phyloP scores from a whole-genome alignment of 2,797 vertebrate species.

The Balearica regulorum region DNA sequence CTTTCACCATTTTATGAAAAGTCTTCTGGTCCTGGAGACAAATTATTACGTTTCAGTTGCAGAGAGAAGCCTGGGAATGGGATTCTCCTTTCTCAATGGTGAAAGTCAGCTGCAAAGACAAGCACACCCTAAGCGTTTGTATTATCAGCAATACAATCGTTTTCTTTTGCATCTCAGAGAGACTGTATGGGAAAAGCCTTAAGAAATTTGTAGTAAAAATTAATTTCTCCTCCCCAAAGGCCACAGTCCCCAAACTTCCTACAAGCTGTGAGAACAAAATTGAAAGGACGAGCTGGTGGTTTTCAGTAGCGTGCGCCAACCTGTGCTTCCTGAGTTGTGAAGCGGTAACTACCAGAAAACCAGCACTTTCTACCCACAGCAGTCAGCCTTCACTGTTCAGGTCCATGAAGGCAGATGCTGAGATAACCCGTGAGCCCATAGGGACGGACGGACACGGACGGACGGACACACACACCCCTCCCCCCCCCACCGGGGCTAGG shows the following conservation, averaged over 20 bases:
- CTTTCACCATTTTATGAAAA: not conserved
- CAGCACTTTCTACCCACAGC: not conserved
- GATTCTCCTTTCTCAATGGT: not conserved
- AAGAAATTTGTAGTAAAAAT: not conserved
- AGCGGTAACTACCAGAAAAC: not conserved
- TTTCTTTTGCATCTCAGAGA: not conserved
- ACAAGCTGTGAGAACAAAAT: not conserved
- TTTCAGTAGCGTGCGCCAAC: accelerated
- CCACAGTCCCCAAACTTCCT: not conserved
- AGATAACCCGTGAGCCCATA: not conserved
- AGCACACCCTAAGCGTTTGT: not conserved
- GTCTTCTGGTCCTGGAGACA: not conserved
- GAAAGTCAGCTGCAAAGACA: not conserved
- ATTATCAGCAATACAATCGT: not conserved
- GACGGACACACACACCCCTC: too few species aligned
- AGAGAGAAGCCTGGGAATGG: not conserved
- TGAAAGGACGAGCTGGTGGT: accelerated
- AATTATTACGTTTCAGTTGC: not conserved
- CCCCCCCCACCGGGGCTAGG: not conserved
- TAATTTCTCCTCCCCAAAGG: not conserved
- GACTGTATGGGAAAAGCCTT: not conserved
- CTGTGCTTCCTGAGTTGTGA: not conserved
- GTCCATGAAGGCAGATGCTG: accelerated
- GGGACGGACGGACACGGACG: too few species aligned
- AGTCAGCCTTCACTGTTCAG: not conserved